A percentile compares a stretch with the other conserved stretches of the same genome.
Evolutionary conservation across 2,888 invertebrate species (phyloP).

Genomic region (Acanthosepion pharaonis): DNA sequence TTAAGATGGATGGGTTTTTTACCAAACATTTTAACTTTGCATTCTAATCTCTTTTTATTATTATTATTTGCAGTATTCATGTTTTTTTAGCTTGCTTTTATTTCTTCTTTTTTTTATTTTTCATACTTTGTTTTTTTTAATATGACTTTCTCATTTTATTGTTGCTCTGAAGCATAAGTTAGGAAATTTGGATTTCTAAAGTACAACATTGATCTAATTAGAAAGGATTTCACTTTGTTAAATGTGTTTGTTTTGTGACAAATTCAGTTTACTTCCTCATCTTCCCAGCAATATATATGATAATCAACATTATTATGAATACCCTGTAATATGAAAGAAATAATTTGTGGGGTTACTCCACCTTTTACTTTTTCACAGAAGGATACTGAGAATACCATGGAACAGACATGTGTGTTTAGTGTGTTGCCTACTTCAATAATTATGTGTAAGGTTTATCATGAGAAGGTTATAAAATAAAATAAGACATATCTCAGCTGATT

Average conservation of each 20-base stretch:
- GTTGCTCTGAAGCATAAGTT: too few relatives aligned
- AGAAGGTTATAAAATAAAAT: too few relatives aligned
- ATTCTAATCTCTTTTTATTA: background rate
- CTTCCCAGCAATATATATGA: too few relatives aligned
- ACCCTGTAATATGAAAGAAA: too few relatives aligned
- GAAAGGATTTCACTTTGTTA: background rate
- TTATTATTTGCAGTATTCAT: background rate
- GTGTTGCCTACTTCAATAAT: too few relatives aligned
- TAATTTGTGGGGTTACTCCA: too few relatives aligned
- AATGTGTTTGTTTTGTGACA: background rate
- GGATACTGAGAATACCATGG: too few relatives aligned
- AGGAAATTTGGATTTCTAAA: background rate
- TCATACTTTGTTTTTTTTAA: background rate
- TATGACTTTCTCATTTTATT: background rate
- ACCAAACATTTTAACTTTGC: background rate
- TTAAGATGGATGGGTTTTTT: background rate
- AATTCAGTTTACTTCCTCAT: background rate
- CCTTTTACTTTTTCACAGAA: too few relatives aligned
- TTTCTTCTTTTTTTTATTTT: background rate
- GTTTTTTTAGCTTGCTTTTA: background rate
- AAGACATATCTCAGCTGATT: too few relatives aligned
- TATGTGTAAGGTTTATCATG: too few relatives aligned
- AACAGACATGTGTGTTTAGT: too few relatives aligned
- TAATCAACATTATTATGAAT: too few relatives aligned
- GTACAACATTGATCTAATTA: background rate